Conservation (phyloP, 2,888 invertebrate species). For the Diadegma fenestrale region DNA sequence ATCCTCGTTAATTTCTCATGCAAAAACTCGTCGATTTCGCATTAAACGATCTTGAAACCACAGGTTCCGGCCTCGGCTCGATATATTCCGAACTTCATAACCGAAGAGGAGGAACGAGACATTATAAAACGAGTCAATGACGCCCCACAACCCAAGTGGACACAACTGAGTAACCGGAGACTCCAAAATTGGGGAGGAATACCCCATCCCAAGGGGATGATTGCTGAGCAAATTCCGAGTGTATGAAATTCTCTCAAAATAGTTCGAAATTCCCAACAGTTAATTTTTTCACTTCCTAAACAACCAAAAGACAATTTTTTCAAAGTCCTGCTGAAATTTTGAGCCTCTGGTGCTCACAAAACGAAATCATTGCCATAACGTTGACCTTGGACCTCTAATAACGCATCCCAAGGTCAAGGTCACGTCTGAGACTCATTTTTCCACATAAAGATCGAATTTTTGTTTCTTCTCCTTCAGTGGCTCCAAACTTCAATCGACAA, state of each 20-base stretch:
- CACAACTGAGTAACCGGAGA: conserved; percentile 94
- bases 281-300: not conserved
- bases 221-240: conserved; percentile 93
- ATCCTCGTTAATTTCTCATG: not conserved
- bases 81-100: conserved; percentile 96
- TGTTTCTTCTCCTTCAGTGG: conserved; percentile 87
- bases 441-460: not conserved
- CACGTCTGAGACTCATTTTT: not conserved
- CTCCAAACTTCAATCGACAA: conserved; percentile 90
- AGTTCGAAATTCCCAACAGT: too few relatives aligned
- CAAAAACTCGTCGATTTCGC: not conserved
- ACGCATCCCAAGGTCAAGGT: not conserved
- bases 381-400: not conserved
- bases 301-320: not conserved
- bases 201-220: conserved; percentile 97
- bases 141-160: conserved; percentile 98
- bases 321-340: not conserved
- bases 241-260: conserved; percentile 8
- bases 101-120: conserved; percentile 89
- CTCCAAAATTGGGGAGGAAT: conserved; percentile 99
- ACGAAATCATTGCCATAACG: not conserved
- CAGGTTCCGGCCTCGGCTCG: conserved; percentile 88
- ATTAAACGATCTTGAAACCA: conserved; percentile 15
- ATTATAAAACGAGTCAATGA: conserved; percentile 91
- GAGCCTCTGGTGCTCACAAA: not conserved